phyloP scores from a whole-genome alignment of 2,797 vertebrate species.

The Gephyroberyx darwinii region DNA sequence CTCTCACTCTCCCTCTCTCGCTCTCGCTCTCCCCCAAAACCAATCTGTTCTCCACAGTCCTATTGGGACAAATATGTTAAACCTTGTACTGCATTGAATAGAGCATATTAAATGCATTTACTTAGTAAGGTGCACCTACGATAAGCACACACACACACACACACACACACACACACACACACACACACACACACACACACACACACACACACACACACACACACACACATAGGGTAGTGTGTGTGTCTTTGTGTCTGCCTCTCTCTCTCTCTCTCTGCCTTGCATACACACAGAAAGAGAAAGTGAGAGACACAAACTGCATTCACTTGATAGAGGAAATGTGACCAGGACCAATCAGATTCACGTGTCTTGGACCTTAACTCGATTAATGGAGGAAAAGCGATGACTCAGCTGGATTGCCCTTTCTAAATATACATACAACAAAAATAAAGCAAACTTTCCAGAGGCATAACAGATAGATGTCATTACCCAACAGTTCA shows the following conservation, averaged over 20 bases:
- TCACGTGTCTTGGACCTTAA: conserved; percentile 61
- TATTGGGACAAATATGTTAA: conserved; percentile 35
- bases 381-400: conserved; percentile 50
- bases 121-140: not conserved
- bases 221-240: too few relatives aligned
- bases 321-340: conserved; percentile 63
- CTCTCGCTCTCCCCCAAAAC: conserved; percentile 32
- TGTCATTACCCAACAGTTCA: not conserved
- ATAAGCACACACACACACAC: not conserved
- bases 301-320: conserved; percentile 39
- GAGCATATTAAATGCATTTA: conserved; percentile 26
- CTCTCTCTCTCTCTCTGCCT: conserved; percentile 3
- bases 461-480: not conserved
- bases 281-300: conserved; percentile 9
- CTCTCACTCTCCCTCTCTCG: conserved; percentile 29
- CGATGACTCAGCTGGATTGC: conserved; percentile 25
- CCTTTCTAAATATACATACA: conserved; percentile 17
- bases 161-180: not conserved
- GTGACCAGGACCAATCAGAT: conserved; percentile 53
- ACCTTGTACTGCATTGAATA: conserved; percentile 23
- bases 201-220: not conserved
- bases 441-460: conserved; percentile 8
- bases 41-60: conserved; percentile 32
- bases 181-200: conserved; percentile 1
- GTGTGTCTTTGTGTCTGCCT: too few relatives aligned